These are phyloP conservation scores for Drosophila saltans DNA, from an alignment of 1,140 invertebrate genomes.

Conservation along the genomic window DNA sequence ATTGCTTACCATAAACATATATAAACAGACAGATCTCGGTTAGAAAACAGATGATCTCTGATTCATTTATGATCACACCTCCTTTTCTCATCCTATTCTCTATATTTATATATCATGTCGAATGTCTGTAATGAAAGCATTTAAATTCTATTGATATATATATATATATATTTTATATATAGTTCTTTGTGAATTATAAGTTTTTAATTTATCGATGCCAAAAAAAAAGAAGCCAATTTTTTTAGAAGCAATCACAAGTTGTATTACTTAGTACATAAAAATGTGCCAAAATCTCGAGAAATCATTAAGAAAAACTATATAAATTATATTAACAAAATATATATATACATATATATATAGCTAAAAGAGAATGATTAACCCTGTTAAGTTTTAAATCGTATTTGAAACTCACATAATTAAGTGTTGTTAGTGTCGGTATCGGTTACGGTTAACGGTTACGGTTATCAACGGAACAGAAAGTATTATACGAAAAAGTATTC, in stretches of 20 bases:
- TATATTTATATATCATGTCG: neutral
- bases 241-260: constrained; percentile 52
- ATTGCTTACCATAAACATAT: constrained; percentile 31
- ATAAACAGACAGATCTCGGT: neutral
- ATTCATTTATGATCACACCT: neutral
- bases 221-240: constrained; percentile 18
- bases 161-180: constrained; percentile 42
- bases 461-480: constrained; percentile 22
- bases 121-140: constrained; percentile 52
- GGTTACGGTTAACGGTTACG: neutral
- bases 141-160: constrained; percentile 61
- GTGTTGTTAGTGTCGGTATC: constrained; percentile 48
- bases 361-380: constrained; percentile 35
- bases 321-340: constrained; percentile 23
- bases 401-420: constrained; percentile 44
- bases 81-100: neutral
- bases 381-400: constrained; percentile 70
- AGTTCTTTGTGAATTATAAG: constrained; percentile 35
- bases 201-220: constrained; percentile 58
- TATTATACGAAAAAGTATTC: constrained; percentile 6
- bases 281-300: constrained; percentile 61
- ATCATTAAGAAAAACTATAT: constrained; percentile 22
- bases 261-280: constrained; percentile 69
- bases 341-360: constrained; percentile 22
- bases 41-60: neutral